Base-by-base conservation (phyloP, 2,888 invertebrate genomes). In the Amiota minor region DNA sequence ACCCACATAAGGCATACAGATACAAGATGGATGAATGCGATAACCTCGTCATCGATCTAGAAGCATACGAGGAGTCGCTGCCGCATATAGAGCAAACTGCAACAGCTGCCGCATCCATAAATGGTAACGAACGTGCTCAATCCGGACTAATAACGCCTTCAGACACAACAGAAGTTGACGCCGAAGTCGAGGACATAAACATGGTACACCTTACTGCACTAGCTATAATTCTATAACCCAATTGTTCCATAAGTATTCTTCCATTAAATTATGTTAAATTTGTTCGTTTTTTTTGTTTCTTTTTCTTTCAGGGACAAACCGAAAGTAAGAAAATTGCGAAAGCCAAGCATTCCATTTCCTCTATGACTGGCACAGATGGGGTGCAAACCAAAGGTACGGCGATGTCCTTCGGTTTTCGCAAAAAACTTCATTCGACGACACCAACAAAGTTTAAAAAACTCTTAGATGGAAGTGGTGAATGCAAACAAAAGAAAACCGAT, bases 331-430 rank as follows among this genome's bases (percentile, higher is more conserved):
- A 88, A 76, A 86, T 84, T 69, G 59, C 46, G 10, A 70, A 82
- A 56, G 75, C 68, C 55, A 80, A 76, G 46, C 75, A 74, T 18
- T 70, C 75, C 59, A 20, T 16, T 11, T 59, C 59, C 20, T 12
- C 9, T 35, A 35, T 35, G 35, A 35, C 35, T 6, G 2, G 35
- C 6, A 8, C 20, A 18, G 59, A 59, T 20, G 81, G 81, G 49
- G 74, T 87, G 53, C 89, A 90, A 74, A 90, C 90, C 74, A 90
- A 89, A 81, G 96, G 96, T 70, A 94, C 95, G 77, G 94, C 95
- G 74, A 95, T 95, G 87, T 95, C 96, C 61, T 96, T 96, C 89
- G 96, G 96, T 67, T 96, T 96, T 90, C 93, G 94, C 70, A 92
- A 94, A 75, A 92, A 94, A 72, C 92, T 92, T 61, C 87, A 90